Base-by-base conservation (phyloP, 2,797 vertebrate species). In the Melanotaenia parkinsoni region DNA sequence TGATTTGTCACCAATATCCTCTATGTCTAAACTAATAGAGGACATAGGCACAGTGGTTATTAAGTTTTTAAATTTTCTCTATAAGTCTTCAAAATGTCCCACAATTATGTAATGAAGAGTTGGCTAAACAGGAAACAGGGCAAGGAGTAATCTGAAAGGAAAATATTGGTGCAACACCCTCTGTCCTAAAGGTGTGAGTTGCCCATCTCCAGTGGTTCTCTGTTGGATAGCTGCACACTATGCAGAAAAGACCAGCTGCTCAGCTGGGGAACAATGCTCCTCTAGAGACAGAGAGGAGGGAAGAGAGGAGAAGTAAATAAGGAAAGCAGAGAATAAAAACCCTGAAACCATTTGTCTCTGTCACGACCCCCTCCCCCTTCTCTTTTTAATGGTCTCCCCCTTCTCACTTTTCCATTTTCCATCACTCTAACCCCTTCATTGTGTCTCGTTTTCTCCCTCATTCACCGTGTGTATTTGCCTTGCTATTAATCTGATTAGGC, bases 341-440 rank as follows among this genome's bases (percentile, higher is more conserved):
- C 86, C 74, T 72, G 57, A 30, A 84, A 80, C 74, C 80, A 91
- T 92, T 89, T 78, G 77, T 91, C 91, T 87, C 58, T 91, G 86
- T 91, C 91, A 83, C 65, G 74, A 66, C 73, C 82, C 83, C 88
- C 63, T 74, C 83, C 84, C 80, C 81, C 72, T 18, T 51, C 30
- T 61, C 70, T 54, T 67, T 70, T 72, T 47, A 74, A 57, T 70
- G 9, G 38, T 67, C 58, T 69, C 58, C 60, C 76, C 57, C 63
- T 80, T 33, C 47, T 56, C 32, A 67, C 53, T 51, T 72, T 68
- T 69, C 59, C n/a, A 14, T 50, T 63, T 30, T 72, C 64, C 72
- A 53, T 70, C 63, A 71, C 51, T 73, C 57, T 74, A 40, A n/a
- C 45, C 56, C 77, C 45, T 70, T 16, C 10, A 28, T 63, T 65